phyloP scores from a whole-genome alignment of 2,797 vertebrate genomes.

The Pseudomugil gertrudae region DNA sequence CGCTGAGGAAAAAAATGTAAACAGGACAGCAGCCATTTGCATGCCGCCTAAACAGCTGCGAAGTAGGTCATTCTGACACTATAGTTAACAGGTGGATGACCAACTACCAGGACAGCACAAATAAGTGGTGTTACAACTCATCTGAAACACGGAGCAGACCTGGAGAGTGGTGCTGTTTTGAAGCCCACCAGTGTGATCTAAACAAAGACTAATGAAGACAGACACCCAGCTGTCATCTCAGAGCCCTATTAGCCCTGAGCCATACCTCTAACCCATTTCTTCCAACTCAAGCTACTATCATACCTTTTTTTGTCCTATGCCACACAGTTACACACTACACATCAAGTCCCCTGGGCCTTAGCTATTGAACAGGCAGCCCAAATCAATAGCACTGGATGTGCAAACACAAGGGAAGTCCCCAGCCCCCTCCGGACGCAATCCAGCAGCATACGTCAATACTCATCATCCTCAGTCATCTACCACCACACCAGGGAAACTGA shows the following conservation, averaged over 20 bases:
- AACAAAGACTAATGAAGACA: slow-evolving; percentile 49
- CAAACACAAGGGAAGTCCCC: slow-evolving; percentile 77
- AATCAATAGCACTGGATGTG: slow-evolving; percentile 79
- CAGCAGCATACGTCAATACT: slow-evolving; percentile 77
- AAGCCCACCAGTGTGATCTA: slow-evolving; percentile 21
- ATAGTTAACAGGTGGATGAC: slow-evolving; percentile 31
- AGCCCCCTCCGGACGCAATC: slow-evolving; percentile 75
- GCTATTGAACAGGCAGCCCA: slow-evolving; percentile 69
- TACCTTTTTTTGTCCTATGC: slow-evolving; percentile 37
- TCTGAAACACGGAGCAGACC: slow-evolving; percentile 8
- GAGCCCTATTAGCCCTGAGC: slow-evolving; percentile 51
- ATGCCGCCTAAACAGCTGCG: neutral
- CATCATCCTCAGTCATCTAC: slow-evolving; percentile 78
- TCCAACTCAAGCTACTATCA: slow-evolving; percentile 43
- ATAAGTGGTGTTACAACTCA: slow-evolving; percentile 11
- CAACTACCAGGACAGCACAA: slow-evolving; percentile 14
- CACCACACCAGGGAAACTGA: slow-evolving; percentile 57
- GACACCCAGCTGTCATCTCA: slow-evolving; percentile 45
- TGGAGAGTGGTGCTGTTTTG: slow-evolving; percentile 34
- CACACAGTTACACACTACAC: slow-evolving; percentile 44
- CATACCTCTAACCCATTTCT: slow-evolving; percentile 34
- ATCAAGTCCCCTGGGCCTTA: slow-evolving; percentile 63
- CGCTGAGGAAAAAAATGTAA: slow-evolving; percentile 7
- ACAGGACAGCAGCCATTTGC: slow-evolving; percentile 13
- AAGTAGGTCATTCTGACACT: slow-evolving; percentile 33